These are phyloP conservation scores for Temnothorax rugatulus DNA, from an alignment of 2,888 invertebrate genomes.

Conservation along the genomic window DNA sequence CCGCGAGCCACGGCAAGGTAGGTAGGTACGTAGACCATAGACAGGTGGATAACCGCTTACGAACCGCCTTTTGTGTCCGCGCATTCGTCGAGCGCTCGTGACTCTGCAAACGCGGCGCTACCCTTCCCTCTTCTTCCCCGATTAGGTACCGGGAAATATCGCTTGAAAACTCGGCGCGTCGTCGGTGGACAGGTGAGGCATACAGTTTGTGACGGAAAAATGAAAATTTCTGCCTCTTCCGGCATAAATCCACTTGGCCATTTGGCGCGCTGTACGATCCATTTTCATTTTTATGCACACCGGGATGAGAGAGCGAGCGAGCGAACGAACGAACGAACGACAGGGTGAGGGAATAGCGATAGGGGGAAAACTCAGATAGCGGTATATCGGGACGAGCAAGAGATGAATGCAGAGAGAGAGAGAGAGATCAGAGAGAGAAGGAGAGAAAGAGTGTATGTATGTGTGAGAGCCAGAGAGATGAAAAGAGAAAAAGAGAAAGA, in stretches of 20 bases:
- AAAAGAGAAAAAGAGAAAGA: neutral
- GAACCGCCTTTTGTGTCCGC: neutral
- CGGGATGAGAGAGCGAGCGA: constrained; percentile 36
- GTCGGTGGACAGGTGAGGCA: constrained; percentile 13
- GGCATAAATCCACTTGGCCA: constrained; percentile 65
- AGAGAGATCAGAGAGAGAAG: neutral
- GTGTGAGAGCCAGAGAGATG: neutral
- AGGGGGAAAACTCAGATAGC: constrained; percentile 47
- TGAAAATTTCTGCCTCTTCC: constrained; percentile 63
- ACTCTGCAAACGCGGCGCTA: constrained; percentile 13
- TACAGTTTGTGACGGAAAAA: constrained; percentile 56
- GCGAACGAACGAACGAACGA: neutral
- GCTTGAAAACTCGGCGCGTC: constrained; percentile 35
- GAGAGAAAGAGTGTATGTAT: neutral
- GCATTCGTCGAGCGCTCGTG: constrained; percentile 2
- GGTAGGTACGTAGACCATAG: neutral
- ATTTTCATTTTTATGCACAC: constrained; percentile 69
- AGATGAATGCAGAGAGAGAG: constrained; percentile 13
- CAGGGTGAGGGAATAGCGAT: neutral
- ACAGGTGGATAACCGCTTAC: constrained; percentile 26
- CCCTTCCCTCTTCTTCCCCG: neutral
- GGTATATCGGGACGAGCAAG: constrained; percentile 23
- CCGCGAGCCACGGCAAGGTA: neutral
- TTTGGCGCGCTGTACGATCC: constrained; percentile 62
- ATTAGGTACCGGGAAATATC: constrained; percentile 40